phyloP scores from a whole-genome alignment of 2,888 invertebrate species.

The Hypomecis atomaria region DNA sequence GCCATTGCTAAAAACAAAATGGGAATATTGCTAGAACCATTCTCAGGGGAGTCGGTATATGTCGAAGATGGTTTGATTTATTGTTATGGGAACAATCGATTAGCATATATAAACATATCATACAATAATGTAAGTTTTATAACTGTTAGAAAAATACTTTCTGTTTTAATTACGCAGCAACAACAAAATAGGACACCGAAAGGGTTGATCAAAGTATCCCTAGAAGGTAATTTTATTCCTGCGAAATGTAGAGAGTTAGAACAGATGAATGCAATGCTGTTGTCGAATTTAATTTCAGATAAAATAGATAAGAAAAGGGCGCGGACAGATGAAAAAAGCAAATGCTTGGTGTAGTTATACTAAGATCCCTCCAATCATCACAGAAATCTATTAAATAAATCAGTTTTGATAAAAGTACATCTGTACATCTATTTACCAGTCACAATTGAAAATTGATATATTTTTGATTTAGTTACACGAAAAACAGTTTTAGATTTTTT shows the following conservation, averaged over 20 bases:
- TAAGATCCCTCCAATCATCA: too few species aligned
- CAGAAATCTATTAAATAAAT: too few species aligned
- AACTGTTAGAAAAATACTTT: slow-evolving; percentile 5
- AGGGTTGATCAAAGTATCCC: background rate
- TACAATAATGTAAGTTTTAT: slow-evolving; percentile 5
- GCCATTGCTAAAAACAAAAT: background rate
- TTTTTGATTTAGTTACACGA: too few species aligned
- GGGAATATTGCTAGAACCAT: background rate
- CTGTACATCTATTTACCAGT: too few species aligned
- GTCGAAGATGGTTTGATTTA: background rate
- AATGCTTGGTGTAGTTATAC: too few species aligned
- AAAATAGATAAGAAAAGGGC: background rate
- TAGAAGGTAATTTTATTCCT: slow-evolving; percentile 16
- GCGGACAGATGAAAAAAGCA: background rate
- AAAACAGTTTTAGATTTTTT: too few species aligned
- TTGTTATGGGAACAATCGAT: slow-evolving; percentile 6
- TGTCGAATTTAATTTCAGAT: background rate
- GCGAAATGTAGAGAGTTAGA: background rate
- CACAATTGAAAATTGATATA: too few species aligned
- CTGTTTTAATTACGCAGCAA: slow-evolving; percentile 1
- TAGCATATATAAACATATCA: slow-evolving; percentile 15
- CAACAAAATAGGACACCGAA: background rate
- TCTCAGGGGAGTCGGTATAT: background rate
- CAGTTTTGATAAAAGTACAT: too few species aligned
- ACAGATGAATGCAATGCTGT: slow-evolving; percentile 1